phyloP scores from a whole-genome alignment of 2,113 vertebrate species.

The Tupaia chinensis region DNA sequence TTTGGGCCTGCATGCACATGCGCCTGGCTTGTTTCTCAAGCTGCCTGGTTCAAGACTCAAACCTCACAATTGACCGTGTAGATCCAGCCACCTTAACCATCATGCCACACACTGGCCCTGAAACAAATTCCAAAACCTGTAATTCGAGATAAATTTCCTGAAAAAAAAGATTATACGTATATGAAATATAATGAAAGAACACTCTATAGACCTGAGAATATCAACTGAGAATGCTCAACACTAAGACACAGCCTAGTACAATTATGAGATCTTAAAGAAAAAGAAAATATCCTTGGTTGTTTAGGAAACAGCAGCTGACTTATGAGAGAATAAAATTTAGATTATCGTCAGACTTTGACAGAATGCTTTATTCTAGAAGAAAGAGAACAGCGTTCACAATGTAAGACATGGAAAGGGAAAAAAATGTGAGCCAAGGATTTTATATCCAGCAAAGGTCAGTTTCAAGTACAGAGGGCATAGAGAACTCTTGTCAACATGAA shows the following conservation, averaged over 20 bases:
- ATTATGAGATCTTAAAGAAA: neutral
- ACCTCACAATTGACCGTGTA: no score
- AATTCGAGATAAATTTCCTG: neutral
- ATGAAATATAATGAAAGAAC: neutral
- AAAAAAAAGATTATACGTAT: neutral
- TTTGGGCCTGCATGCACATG: no score
- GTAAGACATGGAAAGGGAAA: no score
- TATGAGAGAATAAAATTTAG: neutral
- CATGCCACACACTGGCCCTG: no score
- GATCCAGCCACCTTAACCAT: no score
- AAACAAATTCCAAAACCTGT: slow-evolving; percentile 4
- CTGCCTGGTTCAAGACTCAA: no score
- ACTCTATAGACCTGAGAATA: neutral
- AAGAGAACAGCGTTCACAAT: no score
- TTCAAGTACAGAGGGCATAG: neutral
- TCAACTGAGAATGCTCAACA: neutral
- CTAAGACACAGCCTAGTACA: neutral
- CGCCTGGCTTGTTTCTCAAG: no score
- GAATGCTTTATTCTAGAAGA: no score
- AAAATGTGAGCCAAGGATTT: neutral
- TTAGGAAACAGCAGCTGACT: neutral
- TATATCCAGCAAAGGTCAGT: neutral
- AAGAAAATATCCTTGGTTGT: neutral
- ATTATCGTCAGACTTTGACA: neutral
- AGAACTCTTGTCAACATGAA: neutral